Conservation (phyloP, 1,140 invertebrate genomes). For the Aphelinus certus region DNA sequence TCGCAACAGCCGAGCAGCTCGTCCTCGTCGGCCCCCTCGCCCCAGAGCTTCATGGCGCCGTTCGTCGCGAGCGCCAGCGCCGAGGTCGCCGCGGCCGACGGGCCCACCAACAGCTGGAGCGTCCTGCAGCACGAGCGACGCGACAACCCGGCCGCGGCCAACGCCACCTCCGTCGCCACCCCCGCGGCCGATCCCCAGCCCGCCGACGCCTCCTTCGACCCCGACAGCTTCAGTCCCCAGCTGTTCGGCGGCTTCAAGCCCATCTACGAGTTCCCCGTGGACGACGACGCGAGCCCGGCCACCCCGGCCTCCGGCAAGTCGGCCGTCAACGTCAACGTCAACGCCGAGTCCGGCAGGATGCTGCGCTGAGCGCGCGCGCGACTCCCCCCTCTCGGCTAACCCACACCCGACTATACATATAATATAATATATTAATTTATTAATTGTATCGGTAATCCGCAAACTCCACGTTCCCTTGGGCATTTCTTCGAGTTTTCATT, state of each 20-base stretch:
- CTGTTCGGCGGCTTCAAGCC: constrained; percentile 76
- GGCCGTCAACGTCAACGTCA: background rate
- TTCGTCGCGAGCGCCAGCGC: constrained; percentile 75
- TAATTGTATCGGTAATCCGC: no score
- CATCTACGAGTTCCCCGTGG: constrained; percentile 66
- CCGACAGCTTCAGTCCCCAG: constrained; percentile 76
- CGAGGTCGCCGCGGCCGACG: constrained; percentile 54
- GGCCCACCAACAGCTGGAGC: constrained; percentile 70
- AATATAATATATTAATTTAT: no score
- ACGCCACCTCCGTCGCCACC: background rate
- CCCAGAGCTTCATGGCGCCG: constrained; percentile 74
- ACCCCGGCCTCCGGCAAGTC: constrained; percentile 38
- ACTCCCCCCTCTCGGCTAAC: no score
- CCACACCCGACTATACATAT: no score
- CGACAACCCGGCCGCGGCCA: background rate
- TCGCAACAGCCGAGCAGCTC: constrained; percentile 63
- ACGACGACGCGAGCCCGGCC: constrained; percentile 39
- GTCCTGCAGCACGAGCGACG: constrained; percentile 61
- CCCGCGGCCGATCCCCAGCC: no score
- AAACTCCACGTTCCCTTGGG: constrained; percentile 31
- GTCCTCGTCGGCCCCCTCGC: constrained; percentile 61
- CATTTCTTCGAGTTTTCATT: constrained; percentile 5
- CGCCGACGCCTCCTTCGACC: constrained; percentile 65
- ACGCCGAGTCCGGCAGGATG: constrained; percentile 4
- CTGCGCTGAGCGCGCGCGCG: background rate